A percentile compares a stretch with the other conserved stretches of the same genome.
Evolutionary conservation across 2,797 vertebrate species (phyloP).

Genomic region (Bradypodion pumilum): DNA sequence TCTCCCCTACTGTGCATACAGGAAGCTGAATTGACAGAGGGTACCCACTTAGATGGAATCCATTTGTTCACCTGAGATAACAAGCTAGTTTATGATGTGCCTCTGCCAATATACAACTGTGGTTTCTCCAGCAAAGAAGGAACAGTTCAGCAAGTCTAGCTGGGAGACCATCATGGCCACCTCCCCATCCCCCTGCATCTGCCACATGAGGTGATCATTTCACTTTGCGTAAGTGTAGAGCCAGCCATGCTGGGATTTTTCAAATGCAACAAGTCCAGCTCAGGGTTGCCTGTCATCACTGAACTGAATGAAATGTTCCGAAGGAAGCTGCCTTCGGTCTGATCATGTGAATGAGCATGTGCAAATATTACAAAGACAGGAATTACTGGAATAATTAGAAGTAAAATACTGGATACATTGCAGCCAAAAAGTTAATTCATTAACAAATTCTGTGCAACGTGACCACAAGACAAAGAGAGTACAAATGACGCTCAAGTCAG

Average conservation of each 20-base stretch:
- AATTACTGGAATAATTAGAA: background rate
- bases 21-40: background rate
- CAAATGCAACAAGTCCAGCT: background rate
- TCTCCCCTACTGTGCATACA: background rate
- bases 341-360: background rate
- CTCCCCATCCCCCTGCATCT: background rate
- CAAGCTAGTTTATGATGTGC: background rate
- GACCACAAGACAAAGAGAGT: background rate
- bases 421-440: background rate
- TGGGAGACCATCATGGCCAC: background rate
- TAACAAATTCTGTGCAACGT: background rate
- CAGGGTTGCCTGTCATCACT: background rate
- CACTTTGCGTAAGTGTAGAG: background rate
- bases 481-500: background rate
- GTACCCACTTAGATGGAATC: background rate
- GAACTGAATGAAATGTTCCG: background rate
- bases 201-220: background rate
- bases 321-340: background rate
- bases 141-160: background rate
- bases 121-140: background rate
- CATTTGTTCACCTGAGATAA: background rate
- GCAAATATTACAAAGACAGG: background rate
- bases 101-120: background rate
- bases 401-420: background rate
- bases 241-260: background rate